A percentile compares a stretch with the other conserved stretches of the same genome.
Conservation (phyloP, 2,888 invertebrate genomes). For the Leucophenga maculata region DNA sequence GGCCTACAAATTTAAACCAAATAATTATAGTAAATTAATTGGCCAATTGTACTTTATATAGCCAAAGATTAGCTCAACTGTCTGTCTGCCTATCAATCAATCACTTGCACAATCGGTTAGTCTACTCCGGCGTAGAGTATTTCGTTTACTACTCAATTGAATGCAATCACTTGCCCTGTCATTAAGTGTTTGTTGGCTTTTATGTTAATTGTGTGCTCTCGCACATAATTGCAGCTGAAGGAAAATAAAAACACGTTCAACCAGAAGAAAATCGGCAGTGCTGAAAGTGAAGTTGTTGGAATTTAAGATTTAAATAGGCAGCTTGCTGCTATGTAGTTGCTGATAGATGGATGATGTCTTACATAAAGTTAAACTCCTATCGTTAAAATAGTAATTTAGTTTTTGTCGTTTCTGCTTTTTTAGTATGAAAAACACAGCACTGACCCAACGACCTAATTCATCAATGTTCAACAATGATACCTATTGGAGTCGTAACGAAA, state of each 20-base stretch:
- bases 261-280: too few species aligned
- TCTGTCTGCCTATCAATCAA: conserved; percentile 4
- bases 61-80: neutral
- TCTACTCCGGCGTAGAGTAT: neutral
- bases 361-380: too few species aligned
- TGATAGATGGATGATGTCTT: too few species aligned
- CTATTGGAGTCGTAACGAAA: too few species aligned
- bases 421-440: neutral
- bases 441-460: neutral
- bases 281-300: too few species aligned
- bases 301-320: too few species aligned
- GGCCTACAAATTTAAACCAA: conserved; percentile 38
- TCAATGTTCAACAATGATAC: too few species aligned
- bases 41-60: conserved; percentile 32
- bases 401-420: neutral
- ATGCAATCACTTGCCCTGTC: neutral
- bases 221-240: neutral
- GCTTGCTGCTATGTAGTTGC: too few species aligned
- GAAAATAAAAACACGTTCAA: neutral
- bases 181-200: conserved; percentile 2
- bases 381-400: neutral
- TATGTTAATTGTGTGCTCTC: conserved; percentile 9
- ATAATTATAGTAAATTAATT: conserved; percentile 37
- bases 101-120: neutral
- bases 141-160: neutral